Base-by-base conservation (phyloP, 1,140 invertebrate genomes). In the Papilio polyxenes region DNA sequence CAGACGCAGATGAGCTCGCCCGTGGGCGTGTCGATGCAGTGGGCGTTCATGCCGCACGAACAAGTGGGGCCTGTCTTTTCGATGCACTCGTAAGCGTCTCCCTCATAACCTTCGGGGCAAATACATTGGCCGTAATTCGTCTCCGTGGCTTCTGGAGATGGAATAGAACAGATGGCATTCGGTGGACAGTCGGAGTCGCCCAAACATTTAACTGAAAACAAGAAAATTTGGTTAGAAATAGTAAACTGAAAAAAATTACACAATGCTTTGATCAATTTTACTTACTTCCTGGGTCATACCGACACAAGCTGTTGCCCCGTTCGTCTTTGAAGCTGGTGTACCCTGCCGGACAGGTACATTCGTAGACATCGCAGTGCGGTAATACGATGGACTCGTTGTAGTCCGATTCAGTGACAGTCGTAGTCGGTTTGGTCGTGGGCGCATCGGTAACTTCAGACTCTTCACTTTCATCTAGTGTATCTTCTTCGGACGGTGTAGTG, bases 91-190 rank as follows among this genome's bases (percentile, higher is more conserved):
- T 96, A 96, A 9, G 98, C 98, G 92, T 98, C 97, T 40, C 98
- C 97, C 85, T 96, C 95, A 90, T 96, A 99, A 17, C 97, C 98
- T 48, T 95, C 93, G 48, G 96, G 96, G 88, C 98, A 99, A 40
- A 96, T 95, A 91, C 98, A 99, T 62, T 96, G 93, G 87, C 98
- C 97, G 51, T 82, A 20, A 94, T 82, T 75, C 51, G 83, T 80
- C 86, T 82, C 75, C 93, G 94, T 84, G 85, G 90, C 85, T 85
- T 88, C 83, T 82, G 89, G 37, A 13, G 84, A 80, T n/a, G 83
- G 82, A 82, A 88, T 85, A 7, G 89, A 90, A 81, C 90, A 92
- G 37, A 90, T 83, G 23, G 92, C 92, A 80, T 95, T 94, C 49
- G 90, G 92, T 81, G 92, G 92, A 81, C 92, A 94, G 8, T 94